phyloP scores from a whole-genome alignment of 2,797 vertebrate genomes.

The Hydrophis major region DNA sequence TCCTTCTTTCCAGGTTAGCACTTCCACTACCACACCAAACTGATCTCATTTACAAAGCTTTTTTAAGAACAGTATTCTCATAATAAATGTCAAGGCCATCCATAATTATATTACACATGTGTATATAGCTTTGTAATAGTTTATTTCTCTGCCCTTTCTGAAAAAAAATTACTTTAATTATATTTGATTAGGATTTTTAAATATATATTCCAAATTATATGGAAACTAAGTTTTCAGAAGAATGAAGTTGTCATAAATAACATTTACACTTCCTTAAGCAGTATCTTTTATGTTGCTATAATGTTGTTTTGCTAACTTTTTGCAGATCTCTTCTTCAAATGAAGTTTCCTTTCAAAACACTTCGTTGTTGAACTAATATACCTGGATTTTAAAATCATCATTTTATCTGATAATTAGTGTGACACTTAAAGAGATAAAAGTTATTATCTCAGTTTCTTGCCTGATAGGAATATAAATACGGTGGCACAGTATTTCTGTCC shows the following conservation, averaged over 20 bases:
- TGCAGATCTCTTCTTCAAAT: constrained; percentile 16
- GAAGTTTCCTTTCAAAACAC: constrained; percentile 4
- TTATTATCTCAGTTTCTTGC: constrained; percentile 22
- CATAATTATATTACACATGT: neutral
- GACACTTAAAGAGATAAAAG: constrained; percentile 17
- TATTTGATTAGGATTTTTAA: no score
- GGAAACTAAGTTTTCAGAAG: neutral
- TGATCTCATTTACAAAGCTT: neutral
- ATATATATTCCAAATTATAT: neutral
- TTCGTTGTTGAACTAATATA: constrained; percentile 30
- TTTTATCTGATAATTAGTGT: constrained; percentile 39
- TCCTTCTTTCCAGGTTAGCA: neutral
- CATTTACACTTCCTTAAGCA: neutral
- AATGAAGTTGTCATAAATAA: neutral
- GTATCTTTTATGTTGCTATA: neutral
- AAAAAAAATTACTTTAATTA: neutral
- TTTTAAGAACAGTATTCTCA: neutral
- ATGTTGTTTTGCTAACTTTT: neutral
- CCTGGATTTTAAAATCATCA: constrained; percentile 30
- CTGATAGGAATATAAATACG: constrained; percentile 15
- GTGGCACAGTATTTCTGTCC: neutral
- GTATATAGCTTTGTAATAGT: neutral
- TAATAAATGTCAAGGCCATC: neutral
- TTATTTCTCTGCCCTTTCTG: neutral
- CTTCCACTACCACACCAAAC: neutral